Base-by-base conservation (phyloP, 1,140 invertebrate species). In the Branchinecta lindahli region DNA sequence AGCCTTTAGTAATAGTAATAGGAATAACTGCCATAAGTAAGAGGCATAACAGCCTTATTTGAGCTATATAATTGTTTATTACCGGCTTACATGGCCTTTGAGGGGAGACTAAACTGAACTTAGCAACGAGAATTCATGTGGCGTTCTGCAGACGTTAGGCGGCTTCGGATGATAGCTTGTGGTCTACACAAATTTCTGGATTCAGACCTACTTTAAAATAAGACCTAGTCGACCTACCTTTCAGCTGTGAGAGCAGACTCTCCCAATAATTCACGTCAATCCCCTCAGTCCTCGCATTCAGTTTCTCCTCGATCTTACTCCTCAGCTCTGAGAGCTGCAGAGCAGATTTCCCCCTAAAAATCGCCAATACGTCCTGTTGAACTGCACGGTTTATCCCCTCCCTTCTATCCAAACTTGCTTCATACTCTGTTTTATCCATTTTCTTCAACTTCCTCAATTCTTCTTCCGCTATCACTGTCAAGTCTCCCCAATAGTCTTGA, bases 181-280 rank as follows among this genome's bases (percentile, higher is more conserved):
- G 33, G 33, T 33, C 33, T 33, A 33, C 33, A 33, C 1, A 33
- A 3, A 33, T 33, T 33, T 33, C 5, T 1, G 33, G 2, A 5
- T 5, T 33, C 5, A 33, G 2, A 5, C 33, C 33, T 33, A 33
- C 33, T 33, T 33, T 33, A 33, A 33, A 33, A 33, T 33, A 33
- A 33, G 33, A 5, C 33, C 5, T 33, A 33, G 5, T 33, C 33
- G 20, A 52, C 44, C 70, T 78, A 87, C 85, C 85, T 85, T 93
- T 95, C 5, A 98, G 81, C 78, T 96, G 89, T 52, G 90, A 91
- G 8, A 96, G 82, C 66, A 98, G 79, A 66, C 90, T 92, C 81
- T 98, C 95, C 94, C 95, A 99, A 80, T 97, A 98, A 67, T 90
- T 91, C 72, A 98, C 89, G 81, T 99, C 96, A 65, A 97, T 87